Conservation (phyloP, 2,113 vertebrate genomes). For the Motacilla tschutschensis region DNA sequence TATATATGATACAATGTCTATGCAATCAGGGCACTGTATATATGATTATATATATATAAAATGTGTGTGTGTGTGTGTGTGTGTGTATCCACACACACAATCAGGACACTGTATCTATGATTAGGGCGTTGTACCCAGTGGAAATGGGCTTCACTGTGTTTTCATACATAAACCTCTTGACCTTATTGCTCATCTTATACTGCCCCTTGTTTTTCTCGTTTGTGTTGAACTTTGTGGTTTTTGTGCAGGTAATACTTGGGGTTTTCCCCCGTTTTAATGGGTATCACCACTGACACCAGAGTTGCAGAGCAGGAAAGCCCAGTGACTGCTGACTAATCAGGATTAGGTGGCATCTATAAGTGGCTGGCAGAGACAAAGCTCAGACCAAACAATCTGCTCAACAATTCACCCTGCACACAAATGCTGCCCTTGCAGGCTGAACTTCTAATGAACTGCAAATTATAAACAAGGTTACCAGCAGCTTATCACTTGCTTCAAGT, state of each 20-base stretch:
- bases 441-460: constrained; percentile 16
- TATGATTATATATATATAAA: neutral
- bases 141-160: neutral
- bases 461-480: neutral
- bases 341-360: neutral
- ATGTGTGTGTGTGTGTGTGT: too few species aligned
- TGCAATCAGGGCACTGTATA: neutral
- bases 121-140: neutral
- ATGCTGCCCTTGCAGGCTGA: neutral
- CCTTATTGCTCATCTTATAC: neutral
- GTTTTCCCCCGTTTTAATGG: rapidly evolving
- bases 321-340: neutral
- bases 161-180: neutral
- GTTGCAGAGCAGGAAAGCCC: neutral
- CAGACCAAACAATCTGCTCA: neutral
- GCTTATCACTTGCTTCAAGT: neutral
- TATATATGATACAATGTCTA: neutral
- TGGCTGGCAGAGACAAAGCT: neutral
- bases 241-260: neutral
- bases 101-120: neutral
- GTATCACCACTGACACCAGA: neutral
- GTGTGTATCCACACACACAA: too few species aligned
- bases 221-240: neutral
- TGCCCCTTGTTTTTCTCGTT: neutral
- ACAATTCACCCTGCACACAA: neutral